Conservation (phyloP, 2,113 vertebrate genomes). For the Pangasianodon gigas region DNA sequence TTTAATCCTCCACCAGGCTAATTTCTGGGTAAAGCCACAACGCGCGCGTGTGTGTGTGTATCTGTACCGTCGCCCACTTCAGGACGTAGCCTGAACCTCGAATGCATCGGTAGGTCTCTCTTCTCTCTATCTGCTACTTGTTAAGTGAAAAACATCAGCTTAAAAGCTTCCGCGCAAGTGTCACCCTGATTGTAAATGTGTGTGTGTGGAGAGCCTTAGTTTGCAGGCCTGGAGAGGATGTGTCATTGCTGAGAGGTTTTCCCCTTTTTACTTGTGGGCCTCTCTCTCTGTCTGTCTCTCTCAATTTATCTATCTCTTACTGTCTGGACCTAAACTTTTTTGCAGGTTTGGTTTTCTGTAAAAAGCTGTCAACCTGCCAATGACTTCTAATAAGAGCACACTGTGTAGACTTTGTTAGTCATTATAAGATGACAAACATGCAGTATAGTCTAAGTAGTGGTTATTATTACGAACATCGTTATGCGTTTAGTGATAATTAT, state of each 20-base stretch:
- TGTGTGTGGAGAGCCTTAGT: slow-evolving; percentile 47
- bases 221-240: slow-evolving; percentile 51
- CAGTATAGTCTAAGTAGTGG: neutral
- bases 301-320: slow-evolving; percentile 33
- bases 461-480: neutral
- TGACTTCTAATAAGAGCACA: neutral
- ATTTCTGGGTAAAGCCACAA: slow-evolving; percentile 63
- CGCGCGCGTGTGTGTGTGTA: slow-evolving; percentile 56
- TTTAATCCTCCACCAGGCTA: slow-evolving; percentile 55
- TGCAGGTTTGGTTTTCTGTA: slow-evolving; percentile 38
- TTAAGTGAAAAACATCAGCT: slow-evolving; percentile 46
- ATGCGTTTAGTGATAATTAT: neutral
- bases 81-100: slow-evolving; percentile 48
- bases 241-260: slow-evolving; percentile 63
- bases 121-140: slow-evolving; percentile 11
- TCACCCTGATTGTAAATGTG: slow-evolving; percentile 55
- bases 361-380: slow-evolving; percentile 29
- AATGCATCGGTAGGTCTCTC: slow-evolving; percentile 48
- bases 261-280: slow-evolving; percentile 56
- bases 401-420: neutral
- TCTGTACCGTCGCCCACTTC: slow-evolving; percentile 29
- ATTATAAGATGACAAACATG: neutral
- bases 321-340: slow-evolving; percentile 37
- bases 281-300: slow-evolving; percentile 36
- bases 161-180: slow-evolving; percentile 45